Base-by-base conservation (phyloP, 2,888 invertebrate genomes). In the Thymelicus sylvestris region DNA sequence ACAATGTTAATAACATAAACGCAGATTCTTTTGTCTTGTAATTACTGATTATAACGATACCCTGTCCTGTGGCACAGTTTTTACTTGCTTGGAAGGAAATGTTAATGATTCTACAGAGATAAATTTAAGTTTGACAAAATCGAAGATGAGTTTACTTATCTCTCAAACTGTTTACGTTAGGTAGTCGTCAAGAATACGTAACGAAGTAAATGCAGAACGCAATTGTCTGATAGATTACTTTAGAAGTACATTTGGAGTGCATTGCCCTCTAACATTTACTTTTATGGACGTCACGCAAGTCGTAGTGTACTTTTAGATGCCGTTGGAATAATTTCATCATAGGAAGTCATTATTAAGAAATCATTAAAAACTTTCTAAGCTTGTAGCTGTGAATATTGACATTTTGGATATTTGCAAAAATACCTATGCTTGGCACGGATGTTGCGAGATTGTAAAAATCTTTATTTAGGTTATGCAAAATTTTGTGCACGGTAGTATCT, bases 231-330 rank as follows among this genome's bases (percentile, higher is more conserved):
- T 64, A 69, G 64, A 60, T 65, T 70, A 55, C 24, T 55, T 55
- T 24, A 70, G 64, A 13, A 64, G 57, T 64, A 64, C 64, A 70
- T 70, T 75, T 72, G 62, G 67, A 77, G 79, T 80, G 75, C 80
- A 77, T 78, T 80, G 80, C 78, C 78, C 78, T 75, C 75, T 72
- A 67, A 70, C 62, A 75, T 74, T 75, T 71, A 74, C 78, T 75
- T 76, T 78, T 74, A 76, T 76, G 76, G 74, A 74, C 77, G 77
- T 75, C 81, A 81, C 79, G 79, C 79, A 76, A 78, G 74, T 76
- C 78, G 72, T 76, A 76, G 7, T 39, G 68, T 60, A 48, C 52
- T 47, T 62, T 39, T 41, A 59, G 19, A 65, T 69, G 48, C 69
- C 69, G 57, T 38, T 64, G 63, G 69, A 69, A 69, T 69, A 69